Percentiles rank a stretch among this genome's conserved stretches.
These are phyloP conservation scores for Reticulitermes speratus DNA, from an alignment of 1,140 invertebrate genomes.

Conservation along the genomic window DNA sequence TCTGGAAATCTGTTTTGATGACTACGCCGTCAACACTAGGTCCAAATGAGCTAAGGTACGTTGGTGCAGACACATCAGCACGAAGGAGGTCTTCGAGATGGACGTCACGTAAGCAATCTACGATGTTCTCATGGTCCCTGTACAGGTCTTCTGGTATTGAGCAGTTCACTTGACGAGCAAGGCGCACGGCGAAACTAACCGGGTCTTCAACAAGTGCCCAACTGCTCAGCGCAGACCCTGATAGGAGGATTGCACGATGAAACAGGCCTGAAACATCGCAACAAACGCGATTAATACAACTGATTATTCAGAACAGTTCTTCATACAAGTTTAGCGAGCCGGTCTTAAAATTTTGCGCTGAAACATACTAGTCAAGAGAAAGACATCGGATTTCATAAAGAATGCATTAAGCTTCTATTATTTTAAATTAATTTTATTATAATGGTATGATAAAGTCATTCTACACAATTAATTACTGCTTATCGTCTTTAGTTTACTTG, in stretches of 20 bases:
- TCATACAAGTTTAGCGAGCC: too few relatives aligned
- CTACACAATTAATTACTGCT: too few relatives aligned
- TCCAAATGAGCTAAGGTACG: constrained; percentile 62
- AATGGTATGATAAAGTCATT: too few relatives aligned
- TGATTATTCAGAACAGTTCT: too few relatives aligned
- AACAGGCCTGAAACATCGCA: constrained; percentile 44
- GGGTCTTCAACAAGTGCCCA: constrained; percentile 94
- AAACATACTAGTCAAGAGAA: too few relatives aligned
- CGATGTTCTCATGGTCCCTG: constrained; percentile 75
- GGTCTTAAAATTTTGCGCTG: too few relatives aligned
- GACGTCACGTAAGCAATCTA: constrained; percentile 76
- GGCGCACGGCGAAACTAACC: constrained; percentile 76
- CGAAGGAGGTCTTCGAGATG: constrained; percentile 74
- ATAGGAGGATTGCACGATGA: constrained; percentile 85
- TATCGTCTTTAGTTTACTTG: too few relatives aligned
- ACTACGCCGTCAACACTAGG: constrained; percentile 64
- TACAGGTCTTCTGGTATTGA: constrained; percentile 73
- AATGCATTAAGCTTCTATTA: too few relatives aligned
- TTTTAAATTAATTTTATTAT: too few relatives aligned
- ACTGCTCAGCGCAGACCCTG: constrained; percentile 88
- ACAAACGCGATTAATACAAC: too few relatives aligned
- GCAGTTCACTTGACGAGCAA: constrained; percentile 85
- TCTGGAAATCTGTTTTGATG: constrained; percentile 75
- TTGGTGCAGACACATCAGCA: constrained; percentile 76
- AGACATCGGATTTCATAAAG: too few relatives aligned